Conservation (phyloP, 2,113 vertebrate species). For the Typhlomys cinereus region DNA sequence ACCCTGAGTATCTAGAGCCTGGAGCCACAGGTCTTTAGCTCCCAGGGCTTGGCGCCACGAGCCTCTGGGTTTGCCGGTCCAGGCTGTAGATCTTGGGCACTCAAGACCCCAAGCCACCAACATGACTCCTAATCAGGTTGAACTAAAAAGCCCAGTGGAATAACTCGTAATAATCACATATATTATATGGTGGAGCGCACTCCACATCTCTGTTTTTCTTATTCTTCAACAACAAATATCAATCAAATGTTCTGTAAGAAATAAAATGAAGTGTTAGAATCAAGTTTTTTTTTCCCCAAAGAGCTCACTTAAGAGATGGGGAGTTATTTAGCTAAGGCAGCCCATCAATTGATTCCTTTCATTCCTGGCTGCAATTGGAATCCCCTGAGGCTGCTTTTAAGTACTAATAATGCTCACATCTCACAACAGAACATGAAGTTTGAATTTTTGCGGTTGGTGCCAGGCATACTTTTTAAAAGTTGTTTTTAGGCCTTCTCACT, state of each 20-base stretch:
- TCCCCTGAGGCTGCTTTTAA: background rate
- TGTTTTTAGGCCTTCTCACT: background rate
- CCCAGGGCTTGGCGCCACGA: background rate
- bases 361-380: background rate
- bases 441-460: slow-evolving; percentile 16
- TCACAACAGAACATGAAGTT: background rate
- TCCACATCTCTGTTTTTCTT: background rate
- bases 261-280: slow-evolving; percentile 32
- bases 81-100: background rate
- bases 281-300: background rate
- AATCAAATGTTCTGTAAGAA: slow-evolving; percentile 10
- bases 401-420: background rate
- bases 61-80: background rate
- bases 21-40: background rate
- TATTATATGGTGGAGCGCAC: background rate
- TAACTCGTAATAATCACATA: background rate
- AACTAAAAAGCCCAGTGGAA: background rate
- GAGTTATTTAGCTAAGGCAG: background rate
- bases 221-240: background rate
- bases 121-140: background rate
- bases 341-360: background rate
- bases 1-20: background rate
- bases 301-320: background rate
- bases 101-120: background rate
- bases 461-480: background rate